phyloP scores from a whole-genome alignment of 2,113 vertebrate species.

The Amphiprion percula region DNA sequence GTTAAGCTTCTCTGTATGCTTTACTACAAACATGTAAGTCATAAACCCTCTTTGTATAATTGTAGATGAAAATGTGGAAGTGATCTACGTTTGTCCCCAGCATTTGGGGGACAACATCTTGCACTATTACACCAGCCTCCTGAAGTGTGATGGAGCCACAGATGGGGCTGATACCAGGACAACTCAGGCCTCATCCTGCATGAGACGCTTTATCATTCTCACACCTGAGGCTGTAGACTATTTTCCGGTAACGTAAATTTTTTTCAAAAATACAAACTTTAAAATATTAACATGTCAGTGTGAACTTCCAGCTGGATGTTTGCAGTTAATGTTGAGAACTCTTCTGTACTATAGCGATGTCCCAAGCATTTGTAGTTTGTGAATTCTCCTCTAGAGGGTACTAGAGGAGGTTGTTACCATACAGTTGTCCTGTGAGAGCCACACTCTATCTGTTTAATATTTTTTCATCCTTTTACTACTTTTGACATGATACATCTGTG shows the following conservation, averaged over 20 bases:
- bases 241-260: constrained; percentile 86
- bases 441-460: constrained; percentile 16
- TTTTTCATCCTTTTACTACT: constrained; percentile 40
- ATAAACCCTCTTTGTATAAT: constrained; percentile 17
- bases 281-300: not conserved
- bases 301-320: not conserved
- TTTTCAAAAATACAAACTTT: not conserved
- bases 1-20: not conserved
- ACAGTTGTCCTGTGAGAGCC: constrained; percentile 17
- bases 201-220: constrained; percentile 90
- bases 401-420: constrained; percentile 59
- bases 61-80: constrained; percentile 91
- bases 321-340: not conserved
- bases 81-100: constrained; percentile 92
- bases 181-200: constrained; percentile 73
- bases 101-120: constrained; percentile 86
- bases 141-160: constrained; percentile 86
- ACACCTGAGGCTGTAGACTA: constrained; percentile 91
- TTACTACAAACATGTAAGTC: not conserved
- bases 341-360: not conserved
- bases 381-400: constrained; percentile 76
- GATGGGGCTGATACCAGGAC: constrained; percentile 80
- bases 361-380: constrained; percentile 51
- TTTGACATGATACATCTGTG: constrained; percentile 52
- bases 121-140: constrained; percentile 89